phyloP scores from a whole-genome alignment of 2,888 invertebrate genomes.

The Andrena fulva region DNA sequence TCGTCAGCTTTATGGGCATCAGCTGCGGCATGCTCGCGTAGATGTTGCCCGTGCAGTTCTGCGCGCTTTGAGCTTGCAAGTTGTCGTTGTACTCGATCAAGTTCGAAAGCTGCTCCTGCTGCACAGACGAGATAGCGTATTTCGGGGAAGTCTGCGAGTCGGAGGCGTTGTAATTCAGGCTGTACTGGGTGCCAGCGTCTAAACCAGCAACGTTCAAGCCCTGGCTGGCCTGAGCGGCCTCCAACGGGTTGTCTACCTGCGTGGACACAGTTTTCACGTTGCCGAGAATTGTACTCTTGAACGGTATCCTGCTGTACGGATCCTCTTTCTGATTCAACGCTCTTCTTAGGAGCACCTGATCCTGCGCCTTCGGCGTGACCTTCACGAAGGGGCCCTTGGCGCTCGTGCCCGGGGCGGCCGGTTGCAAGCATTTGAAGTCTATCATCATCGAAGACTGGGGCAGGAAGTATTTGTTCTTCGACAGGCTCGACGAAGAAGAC shows the following conservation, averaged over 20 bases:
- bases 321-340: constrained; percentile 15
- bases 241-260: constrained; percentile 31
- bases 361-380: constrained; percentile 30
- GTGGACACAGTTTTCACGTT: constrained; percentile 35
- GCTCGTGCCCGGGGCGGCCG: background rate
- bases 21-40: constrained; percentile 23
- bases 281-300: constrained; percentile 29
- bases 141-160: constrained; percentile 27
- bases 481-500: constrained; percentile 33
- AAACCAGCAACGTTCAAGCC: background rate
- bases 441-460: constrained; percentile 17
- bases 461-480: constrained; percentile 32
- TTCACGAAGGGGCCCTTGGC: background rate
- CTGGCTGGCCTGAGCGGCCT: constrained; percentile 1
- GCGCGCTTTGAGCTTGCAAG: background rate
- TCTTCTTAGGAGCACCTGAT: constrained; percentile 28
- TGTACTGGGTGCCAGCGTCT: constrained; percentile 2
- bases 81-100: background rate
- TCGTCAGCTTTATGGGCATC: constrained; percentile 42
- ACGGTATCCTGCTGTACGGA: constrained; percentile 14
- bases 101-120: background rate
- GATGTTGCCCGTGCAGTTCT: constrained; percentile 17
- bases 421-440: constrained; percentile 34
- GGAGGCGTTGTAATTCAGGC: constrained; percentile 1
- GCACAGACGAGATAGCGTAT: background rate